Conservation (phyloP, 2,113 vertebrate genomes). For the Solenodon paradoxus region DNA sequence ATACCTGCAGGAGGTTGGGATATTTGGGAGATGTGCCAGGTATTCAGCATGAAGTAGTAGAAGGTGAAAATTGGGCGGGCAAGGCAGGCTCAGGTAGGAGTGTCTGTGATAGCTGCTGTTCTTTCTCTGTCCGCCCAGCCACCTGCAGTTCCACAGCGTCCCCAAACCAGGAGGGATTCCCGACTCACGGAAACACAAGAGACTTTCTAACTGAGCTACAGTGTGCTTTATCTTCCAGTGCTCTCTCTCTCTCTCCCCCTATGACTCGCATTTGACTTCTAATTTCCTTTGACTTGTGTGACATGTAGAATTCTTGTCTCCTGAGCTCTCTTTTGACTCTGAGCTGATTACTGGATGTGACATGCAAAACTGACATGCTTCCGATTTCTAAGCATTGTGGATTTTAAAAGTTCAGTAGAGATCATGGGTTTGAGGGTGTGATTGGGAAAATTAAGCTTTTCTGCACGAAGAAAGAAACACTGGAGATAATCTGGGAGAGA, state of each 20-base stretch:
- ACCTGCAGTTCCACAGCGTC: not conserved
- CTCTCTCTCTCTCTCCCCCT: not conserved
- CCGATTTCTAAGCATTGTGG: not conserved
- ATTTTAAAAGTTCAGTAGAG: slow-evolving; percentile 29
- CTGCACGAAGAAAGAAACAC: not conserved
- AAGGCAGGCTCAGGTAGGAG: too few species aligned
- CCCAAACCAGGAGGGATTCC: not conserved
- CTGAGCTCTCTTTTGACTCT: not conserved
- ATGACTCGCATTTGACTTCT: slow-evolving; percentile 26
- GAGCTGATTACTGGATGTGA: not conserved
- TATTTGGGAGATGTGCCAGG: not conserved
- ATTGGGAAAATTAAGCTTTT: not conserved
- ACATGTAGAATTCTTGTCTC: not conserved
- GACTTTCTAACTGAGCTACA: not conserved
- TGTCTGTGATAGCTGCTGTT: too few species aligned
- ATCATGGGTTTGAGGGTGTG: not conserved
- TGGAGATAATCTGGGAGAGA: not conserved
- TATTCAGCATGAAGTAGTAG: not conserved
- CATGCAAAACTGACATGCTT: not conserved
- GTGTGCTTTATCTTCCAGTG: not conserved
- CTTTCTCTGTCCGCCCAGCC: too few species aligned
- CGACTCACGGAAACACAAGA: not conserved
- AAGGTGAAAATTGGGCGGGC: not conserved
- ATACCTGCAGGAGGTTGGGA: not conserved
- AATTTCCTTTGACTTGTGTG: not conserved